phyloP scores from a whole-genome alignment of 1,140 invertebrate genomes.

The Aculops lycopersici region DNA sequence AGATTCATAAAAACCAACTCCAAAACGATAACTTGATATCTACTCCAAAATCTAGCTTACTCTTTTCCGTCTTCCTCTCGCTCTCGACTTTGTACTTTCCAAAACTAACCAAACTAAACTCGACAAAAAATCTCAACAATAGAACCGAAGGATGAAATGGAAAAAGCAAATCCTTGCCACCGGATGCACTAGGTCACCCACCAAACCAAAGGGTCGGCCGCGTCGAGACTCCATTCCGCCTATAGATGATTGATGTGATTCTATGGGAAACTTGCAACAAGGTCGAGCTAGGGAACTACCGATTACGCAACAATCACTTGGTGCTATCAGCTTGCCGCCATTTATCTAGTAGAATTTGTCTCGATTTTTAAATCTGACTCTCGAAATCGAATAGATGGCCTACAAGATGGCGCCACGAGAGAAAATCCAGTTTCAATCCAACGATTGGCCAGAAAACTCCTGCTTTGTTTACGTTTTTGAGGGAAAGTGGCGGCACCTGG shows the following conservation, averaged over 20 bases:
- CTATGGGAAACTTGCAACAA: neutral
- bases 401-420: neutral
- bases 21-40: neutral
- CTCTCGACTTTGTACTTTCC: neutral
- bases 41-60: neutral
- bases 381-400: neutral
- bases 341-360: neutral
- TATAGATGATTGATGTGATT: neutral
- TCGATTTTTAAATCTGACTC: neutral
- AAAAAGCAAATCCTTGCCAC: neutral
- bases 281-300: neutral
- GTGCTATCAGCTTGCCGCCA: neutral
- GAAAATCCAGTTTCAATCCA: too few species aligned
- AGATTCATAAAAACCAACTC: neutral
- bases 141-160: neutral
- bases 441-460: too few species aligned
- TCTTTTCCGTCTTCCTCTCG: neutral
- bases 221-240: neutral
- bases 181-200: neutral
- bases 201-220: neutral
- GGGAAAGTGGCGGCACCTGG: too few species aligned
- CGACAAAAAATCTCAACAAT: neutral
- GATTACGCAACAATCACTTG: neutral
- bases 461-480: too few species aligned
- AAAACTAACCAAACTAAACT: neutral